phyloP scores from a whole-genome alignment of 2,113 vertebrate species.

The Thoracochromis brauschi region DNA sequence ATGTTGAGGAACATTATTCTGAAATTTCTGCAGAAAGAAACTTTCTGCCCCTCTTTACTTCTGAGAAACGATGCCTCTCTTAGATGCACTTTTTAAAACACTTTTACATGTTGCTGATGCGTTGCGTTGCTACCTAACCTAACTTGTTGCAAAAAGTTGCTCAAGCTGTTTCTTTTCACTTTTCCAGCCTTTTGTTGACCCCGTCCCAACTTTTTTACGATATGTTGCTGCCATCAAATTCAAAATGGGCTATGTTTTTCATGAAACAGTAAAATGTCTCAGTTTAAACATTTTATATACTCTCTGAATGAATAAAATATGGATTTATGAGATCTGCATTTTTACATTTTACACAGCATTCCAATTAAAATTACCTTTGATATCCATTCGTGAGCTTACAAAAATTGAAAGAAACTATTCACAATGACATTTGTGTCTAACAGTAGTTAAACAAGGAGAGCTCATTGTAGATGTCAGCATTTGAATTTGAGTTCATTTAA shows the following conservation, averaged over 20 bases:
- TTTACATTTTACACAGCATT: not conserved
- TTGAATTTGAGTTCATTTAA: not conserved
- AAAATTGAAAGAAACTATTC: not conserved
- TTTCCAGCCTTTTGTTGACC: not conserved
- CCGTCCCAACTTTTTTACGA: rapidly evolving
- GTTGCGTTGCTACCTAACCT: not conserved
- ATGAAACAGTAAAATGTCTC: not conserved
- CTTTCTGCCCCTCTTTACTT: not conserved
- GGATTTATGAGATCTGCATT: not conserved
- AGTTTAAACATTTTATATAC: not conserved
- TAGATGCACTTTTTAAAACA: not conserved
- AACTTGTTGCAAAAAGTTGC: not conserved
- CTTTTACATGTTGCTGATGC: not conserved
- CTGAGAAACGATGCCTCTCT: not conserved
- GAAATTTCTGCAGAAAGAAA: not conserved
- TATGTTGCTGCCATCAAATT: not conserved
- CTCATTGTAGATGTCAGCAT: not conserved
- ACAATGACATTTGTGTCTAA: not conserved
- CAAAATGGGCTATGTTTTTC: not conserved
- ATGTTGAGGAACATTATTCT: not conserved
- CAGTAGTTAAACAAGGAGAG: not conserved
- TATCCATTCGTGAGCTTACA: not conserved
- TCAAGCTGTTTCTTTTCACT: not conserved
- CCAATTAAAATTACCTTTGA: not conserved
- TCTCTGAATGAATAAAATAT: not conserved